Conservation (phyloP, 2,797 vertebrate genomes). For the Danionella dracula region DNA sequence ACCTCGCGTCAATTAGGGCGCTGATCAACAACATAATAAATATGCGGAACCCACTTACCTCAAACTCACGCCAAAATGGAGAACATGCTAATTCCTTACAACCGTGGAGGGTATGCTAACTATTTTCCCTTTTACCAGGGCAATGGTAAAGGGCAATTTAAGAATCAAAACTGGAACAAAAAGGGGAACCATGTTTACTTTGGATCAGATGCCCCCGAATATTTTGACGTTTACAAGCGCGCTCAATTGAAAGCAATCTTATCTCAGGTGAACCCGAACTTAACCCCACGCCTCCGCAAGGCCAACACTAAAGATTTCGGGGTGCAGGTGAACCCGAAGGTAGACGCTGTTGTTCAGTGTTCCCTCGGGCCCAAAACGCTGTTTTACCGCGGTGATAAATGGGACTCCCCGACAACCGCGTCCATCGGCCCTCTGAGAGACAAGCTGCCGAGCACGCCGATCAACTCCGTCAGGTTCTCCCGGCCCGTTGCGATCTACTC, state of each 20-base stretch:
- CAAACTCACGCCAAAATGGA: constrained; percentile 72
- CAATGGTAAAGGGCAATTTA: constrained; percentile 35
- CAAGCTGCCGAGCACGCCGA: constrained; percentile 39
- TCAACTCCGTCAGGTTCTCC: constrained; percentile 67
- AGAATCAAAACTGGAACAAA: constrained; percentile 68
- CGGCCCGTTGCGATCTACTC: constrained; percentile 87
- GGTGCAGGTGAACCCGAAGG: constrained; percentile 87
- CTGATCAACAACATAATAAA: constrained; percentile 3
- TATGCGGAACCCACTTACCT: not conserved
- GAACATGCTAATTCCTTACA: constrained; percentile 56
- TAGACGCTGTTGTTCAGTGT: constrained; percentile 85
- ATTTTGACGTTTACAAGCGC: constrained; percentile 84
- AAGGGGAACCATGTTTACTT: constrained; percentile 55
- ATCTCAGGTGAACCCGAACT: constrained; percentile 83
- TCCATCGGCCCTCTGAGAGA: not conserved
- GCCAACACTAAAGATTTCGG: constrained; percentile 84
- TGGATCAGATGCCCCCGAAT: constrained; percentile 62
- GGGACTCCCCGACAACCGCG: not conserved
- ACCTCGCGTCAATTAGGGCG: not conserved
- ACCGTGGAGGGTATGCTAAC: constrained; percentile 50
- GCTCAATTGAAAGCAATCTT: constrained; percentile 87
- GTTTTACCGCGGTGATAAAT: constrained; percentile 39
- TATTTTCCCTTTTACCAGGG: constrained; percentile 51
- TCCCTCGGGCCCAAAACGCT: constrained; percentile 85
- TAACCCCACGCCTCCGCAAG: constrained; percentile 76